A percentile compares a stretch with the other conserved stretches of the same genome.
Evolutionary conservation across 2,797 vertebrate species (phyloP).

Genomic region (Urocyon cinereoargenteus): DNA sequence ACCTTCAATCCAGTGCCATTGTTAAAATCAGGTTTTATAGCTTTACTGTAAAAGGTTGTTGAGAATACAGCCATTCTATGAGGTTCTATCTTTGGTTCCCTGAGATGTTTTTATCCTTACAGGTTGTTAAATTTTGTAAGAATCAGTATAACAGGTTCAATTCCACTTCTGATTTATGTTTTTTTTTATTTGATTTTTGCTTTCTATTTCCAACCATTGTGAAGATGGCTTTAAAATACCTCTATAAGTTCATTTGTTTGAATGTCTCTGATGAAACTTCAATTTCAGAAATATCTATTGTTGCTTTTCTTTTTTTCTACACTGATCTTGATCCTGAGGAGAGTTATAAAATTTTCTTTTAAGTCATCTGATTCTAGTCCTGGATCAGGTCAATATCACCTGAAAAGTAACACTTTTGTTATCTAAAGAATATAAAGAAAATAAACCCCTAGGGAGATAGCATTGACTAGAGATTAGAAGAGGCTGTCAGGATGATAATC

Average conservation of each 20-base stretch:
- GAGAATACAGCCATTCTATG: constrained; percentile 78
- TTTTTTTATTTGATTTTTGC: constrained; percentile 80
- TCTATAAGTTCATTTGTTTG: constrained; percentile 82
- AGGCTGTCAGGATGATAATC: constrained; percentile 67
- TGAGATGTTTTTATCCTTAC: constrained; percentile 81
- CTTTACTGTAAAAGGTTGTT: constrained; percentile 75
- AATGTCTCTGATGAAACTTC: constrained; percentile 82
- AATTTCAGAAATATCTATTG: constrained; percentile 80
- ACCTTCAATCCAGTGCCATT: constrained; percentile 71
- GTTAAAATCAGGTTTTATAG: constrained; percentile 66
- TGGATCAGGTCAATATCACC: constrained; percentile 80
- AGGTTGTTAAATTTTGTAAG: constrained; percentile 78
- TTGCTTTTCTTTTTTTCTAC: constrained; percentile 73
- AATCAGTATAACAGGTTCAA: constrained; percentile 76
- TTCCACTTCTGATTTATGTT: constrained; percentile 80
- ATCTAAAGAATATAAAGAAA: constrained; percentile 82
- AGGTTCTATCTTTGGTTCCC: constrained; percentile 77
- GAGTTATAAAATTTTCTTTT: constrained; percentile 82
- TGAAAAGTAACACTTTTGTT: constrained; percentile 79
- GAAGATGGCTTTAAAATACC: constrained; percentile 75
- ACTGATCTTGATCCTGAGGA: constrained; percentile 81
- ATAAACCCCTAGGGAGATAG: constrained; percentile 78
- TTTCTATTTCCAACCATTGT: constrained; percentile 79
- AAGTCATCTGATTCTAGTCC: constrained; percentile 80
- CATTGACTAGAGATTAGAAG: constrained; percentile 77